Percentiles rank a stretch among this genome's conserved stretches.
These are phyloP conservation scores for Drosophila atroscutellata DNA, from an alignment of 2,888 invertebrate species.

Conservation along the genomic window DNA sequence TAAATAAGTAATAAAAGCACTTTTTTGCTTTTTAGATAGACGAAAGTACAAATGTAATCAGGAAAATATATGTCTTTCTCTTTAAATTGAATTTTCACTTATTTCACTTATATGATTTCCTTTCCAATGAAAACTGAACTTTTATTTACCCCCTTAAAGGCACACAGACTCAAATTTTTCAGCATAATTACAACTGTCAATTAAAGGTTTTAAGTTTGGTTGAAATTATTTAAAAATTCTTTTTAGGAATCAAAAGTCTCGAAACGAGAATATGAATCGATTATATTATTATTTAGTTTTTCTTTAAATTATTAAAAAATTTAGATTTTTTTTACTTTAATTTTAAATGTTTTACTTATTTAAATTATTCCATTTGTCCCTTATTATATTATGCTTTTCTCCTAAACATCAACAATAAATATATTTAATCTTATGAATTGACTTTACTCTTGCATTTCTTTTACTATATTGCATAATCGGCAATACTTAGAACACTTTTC, in stretches of 20 bases:
- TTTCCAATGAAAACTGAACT: neutral
- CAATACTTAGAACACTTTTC: constrained; percentile 3
- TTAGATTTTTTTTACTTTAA: too few species aligned
- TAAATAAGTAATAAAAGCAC: neutral
- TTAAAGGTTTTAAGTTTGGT: neutral
- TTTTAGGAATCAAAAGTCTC: neutral
- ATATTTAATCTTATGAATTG: too few species aligned
- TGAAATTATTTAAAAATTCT: neutral
- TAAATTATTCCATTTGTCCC: too few species aligned
- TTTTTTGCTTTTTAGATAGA: neutral
- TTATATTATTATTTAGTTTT: neutral
- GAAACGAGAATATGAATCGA: neutral
- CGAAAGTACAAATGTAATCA: neutral
- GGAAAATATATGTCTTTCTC: neutral
- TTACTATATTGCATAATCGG: neutral
- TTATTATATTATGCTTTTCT: too few species aligned
- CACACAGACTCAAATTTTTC: neutral
- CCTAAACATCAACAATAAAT: too few species aligned
- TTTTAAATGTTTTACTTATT: too few species aligned
- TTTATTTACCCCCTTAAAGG: neutral
- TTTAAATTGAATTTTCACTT: neutral
- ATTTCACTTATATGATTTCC: neutral
- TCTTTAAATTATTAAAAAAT: too few species aligned
- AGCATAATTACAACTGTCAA: neutral
- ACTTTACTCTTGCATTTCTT: neutral